Base-by-base conservation (phyloP, 2,797 vertebrate species). In the Muscicapa comitata region DNA sequence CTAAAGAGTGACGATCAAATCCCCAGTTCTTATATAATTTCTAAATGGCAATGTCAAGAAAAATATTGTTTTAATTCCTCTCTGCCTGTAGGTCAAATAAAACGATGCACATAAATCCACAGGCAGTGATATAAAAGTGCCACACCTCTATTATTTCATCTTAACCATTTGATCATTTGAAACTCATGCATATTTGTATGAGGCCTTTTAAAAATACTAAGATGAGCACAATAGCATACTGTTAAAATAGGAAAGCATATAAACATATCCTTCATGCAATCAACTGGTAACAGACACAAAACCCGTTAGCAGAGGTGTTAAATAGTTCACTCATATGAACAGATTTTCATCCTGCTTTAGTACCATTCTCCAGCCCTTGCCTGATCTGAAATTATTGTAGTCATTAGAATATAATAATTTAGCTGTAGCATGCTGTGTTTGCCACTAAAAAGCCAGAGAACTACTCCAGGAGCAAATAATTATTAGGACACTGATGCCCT, bases 231-330 rank as follows among this genome's bases (percentile, higher is more conserved):
- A 19, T 6, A 83, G 11, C 11, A 38, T 40, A 68, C 51, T 12
- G 8, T 92, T 86, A 84, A 93, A 94, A 81, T 24, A 55, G 10
- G 40, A 78, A 92, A 93, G 37, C 35, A 86, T 61, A 79, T 47
- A 97, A 95, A 94, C 78, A 85, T 47, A 88, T 59, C 54, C 54
- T 94, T 90, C 67, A 51, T 47, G 51, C 57, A 42, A 33, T 38
- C 5, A 58, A 24, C 12, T 42, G 28, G 9, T 38, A 91, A 53
- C 16, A 71, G 78, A 77, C 85, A 47, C 57, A 62, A 11, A 91
- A 8, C 21, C 45, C 29, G 65, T 80, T 48, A 82, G 38, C 45
- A 76, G 76, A 70, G 20, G 6, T 68, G 29, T 77, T 93, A 88
- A 93, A 85, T n/a, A 13, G 35, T 33, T 76, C 0, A 0, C 43